These are phyloP conservation scores for Hypomecis atomaria DNA, from an alignment of 2,888 invertebrate species.

Conservation along the genomic window DNA sequence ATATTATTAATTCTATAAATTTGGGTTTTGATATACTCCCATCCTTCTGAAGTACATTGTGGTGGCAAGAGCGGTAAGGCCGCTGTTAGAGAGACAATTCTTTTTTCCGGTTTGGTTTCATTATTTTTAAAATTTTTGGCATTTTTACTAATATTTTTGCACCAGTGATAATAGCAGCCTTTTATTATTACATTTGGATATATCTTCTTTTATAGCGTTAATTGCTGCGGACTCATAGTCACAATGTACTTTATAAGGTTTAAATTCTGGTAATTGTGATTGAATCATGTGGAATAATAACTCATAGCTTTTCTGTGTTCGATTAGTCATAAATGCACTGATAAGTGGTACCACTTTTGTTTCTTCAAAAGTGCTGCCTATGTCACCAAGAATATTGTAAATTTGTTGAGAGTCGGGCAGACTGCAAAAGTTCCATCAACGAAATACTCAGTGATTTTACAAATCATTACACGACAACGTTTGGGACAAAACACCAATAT, in stretches of 20 bases:
- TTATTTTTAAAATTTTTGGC: conserved; percentile 22
- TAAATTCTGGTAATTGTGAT: conserved; percentile 8
- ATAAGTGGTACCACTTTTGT: conserved; percentile 16
- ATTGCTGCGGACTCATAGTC: conserved; percentile 13
- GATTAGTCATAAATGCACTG: conserved; percentile 9
- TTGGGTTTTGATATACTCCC: conserved; percentile 30
- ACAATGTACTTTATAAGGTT: conserved; percentile 1
- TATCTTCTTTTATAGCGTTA: conserved; percentile 28
- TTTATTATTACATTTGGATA: conserved; percentile 29
- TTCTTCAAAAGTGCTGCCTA: conserved; percentile 6
- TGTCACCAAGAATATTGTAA: conserved; percentile 9
- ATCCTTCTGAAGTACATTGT: conserved; percentile 30
- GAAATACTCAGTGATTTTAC: conserved; percentile 10
- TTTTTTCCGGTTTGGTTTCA: conserved; percentile 21
- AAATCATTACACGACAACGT: conserved; percentile 1
- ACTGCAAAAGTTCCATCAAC: conserved; percentile 19
- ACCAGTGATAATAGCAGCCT: conserved; percentile 31
- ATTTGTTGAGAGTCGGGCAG: conserved; percentile 1
- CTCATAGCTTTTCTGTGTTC: neutral
- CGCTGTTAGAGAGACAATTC: conserved; percentile 30
- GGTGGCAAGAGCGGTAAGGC: conserved; percentile 29
- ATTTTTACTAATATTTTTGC: conserved; percentile 28
- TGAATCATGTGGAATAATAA: conserved; percentile 1
- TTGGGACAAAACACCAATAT: conserved; percentile 18
- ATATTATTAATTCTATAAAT: conserved; percentile 24